These are phyloP conservation scores for Darevskia mixta DNA, from an alignment of 2,797 vertebrate species.

Conservation along the genomic window DNA sequence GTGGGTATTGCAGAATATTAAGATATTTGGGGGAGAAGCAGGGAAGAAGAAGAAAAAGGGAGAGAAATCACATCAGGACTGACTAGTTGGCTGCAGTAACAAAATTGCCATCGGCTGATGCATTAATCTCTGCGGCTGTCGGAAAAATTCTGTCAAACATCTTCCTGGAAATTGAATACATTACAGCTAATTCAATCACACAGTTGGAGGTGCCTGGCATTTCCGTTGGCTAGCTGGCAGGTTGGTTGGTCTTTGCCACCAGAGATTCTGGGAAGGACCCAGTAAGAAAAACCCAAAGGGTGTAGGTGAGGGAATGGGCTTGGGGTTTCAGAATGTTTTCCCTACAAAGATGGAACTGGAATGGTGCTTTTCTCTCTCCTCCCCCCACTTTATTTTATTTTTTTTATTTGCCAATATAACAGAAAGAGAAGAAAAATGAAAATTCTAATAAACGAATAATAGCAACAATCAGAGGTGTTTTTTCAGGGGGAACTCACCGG, in stretches of 20 bases:
- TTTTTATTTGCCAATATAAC: too few species aligned
- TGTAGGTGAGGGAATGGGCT: neutral
- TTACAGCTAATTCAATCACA: constrained; percentile 55
- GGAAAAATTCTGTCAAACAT: constrained; percentile 45
- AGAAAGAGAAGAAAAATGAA: too few species aligned
- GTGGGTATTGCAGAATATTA: constrained; percentile 29
- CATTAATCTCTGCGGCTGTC: constrained; percentile 28
- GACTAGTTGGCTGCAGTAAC: constrained; percentile 34
- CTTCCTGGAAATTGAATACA: constrained; percentile 41
- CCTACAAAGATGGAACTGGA: neutral
- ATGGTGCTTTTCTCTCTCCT: too few species aligned
- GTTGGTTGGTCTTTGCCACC: neutral
- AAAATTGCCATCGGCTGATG: constrained; percentile 10
- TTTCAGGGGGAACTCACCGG: too few species aligned
- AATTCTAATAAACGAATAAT: too few species aligned
- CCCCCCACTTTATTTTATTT: too few species aligned
- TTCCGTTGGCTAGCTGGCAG: neutral
- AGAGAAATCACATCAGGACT: constrained; percentile 20
- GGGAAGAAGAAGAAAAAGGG: constrained; percentile 26
- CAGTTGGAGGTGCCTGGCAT: constrained; percentile 45
- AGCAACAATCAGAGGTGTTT: too few species aligned
- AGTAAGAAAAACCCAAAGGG: neutral
- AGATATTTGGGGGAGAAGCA: neutral
- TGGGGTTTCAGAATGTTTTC: neutral
- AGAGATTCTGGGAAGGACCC: constrained; percentile 36